Percentiles rank a stretch among this genome's conserved stretches.
These are phyloP conservation scores for Pachyuromys duprasi DNA, from an alignment of 2,797 vertebrate genomes.

Conservation along the genomic window DNA sequence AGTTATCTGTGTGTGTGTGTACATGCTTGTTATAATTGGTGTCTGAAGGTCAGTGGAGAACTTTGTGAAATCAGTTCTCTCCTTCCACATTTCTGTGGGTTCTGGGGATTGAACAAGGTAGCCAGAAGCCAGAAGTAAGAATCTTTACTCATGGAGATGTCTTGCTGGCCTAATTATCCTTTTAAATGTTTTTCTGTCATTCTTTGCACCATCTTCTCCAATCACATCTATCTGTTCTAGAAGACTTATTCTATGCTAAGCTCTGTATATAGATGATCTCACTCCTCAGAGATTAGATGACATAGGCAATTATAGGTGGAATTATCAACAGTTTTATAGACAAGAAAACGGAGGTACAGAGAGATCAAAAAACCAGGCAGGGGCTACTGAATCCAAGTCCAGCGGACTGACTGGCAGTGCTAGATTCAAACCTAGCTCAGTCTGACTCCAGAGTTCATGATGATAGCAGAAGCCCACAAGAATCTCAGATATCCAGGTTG, in stretches of 20 bases:
- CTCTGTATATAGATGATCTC: not conserved
- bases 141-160: not conserved
- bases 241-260: not conserved
- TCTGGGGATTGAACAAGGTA: not conserved
- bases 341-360: constrained; percentile 15
- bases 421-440: not conserved
- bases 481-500: not conserved
- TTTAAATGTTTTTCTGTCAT: not conserved
- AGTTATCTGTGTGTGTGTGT: not conserved
- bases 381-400: not conserved
- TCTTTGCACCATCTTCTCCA: not conserved
- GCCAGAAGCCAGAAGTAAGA: not conserved
- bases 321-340: not conserved
- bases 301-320: not conserved
- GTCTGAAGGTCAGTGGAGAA: not conserved
- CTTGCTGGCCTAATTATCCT: not conserved
- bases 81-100: not conserved
- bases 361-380: not conserved
- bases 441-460: not conserved
- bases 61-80: not conserved
- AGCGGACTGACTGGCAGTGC: not conserved
- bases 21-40: not conserved
- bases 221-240: not conserved
- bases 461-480: not conserved
- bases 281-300: not conserved